Evolutionary conservation across 2,888 invertebrate species (phyloP).

Genomic region (Tetramorium bicarinatum): DNA sequence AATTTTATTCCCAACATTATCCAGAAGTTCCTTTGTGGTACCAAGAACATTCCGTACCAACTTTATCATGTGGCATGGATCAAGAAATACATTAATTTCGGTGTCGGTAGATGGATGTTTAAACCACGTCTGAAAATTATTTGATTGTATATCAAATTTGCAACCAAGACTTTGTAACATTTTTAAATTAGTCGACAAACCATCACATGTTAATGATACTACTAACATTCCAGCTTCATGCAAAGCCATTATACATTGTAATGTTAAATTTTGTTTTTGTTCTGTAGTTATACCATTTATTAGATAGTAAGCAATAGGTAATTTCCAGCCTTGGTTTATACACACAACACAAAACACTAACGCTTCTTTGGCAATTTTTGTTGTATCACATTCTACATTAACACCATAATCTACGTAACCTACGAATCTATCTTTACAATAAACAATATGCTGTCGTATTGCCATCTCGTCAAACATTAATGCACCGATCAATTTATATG

Average conservation of each 20-base stretch:
- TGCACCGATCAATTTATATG: not conserved
- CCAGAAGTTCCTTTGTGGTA: not conserved
- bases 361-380: not conserved
- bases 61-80: not conserved
- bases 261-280: not conserved
- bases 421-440: not conserved
- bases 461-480: conserved; percentile 14
- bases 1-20: not conserved
- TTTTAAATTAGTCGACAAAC: not conserved
- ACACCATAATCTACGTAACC: not conserved
- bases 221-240: not conserved
- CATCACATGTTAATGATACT: not conserved
- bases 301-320: not conserved
- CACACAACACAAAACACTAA: not conserved
- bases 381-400: not conserved
- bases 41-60: not conserved
- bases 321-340: not conserved
- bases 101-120: not conserved
- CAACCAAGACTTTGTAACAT: not conserved
- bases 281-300: not conserved
- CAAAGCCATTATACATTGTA: not conserved
- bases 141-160: not conserved
- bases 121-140: not conserved
- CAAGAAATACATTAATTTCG: not conserved
- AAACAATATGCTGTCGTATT: not conserved